phyloP scores from a whole-genome alignment of 2,888 invertebrate genomes.

The Aporophyla nigra region DNA sequence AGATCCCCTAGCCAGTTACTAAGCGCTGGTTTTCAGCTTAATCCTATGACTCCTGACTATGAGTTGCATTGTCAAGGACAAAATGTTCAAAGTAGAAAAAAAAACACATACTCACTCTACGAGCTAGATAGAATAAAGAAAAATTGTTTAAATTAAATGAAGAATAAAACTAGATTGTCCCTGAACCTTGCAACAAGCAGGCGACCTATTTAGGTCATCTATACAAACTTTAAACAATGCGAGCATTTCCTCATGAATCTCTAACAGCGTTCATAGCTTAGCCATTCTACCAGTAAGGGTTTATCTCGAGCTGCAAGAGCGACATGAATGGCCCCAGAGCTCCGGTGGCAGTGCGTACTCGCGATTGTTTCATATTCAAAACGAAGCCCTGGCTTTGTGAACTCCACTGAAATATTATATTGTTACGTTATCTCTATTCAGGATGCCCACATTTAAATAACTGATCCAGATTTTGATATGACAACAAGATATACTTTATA shows the following conservation, averaged over 20 bases:
- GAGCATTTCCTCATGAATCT: constrained; percentile 14
- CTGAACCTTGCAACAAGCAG: background rate
- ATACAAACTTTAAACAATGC: constrained; percentile 6
- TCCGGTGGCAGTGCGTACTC: constrained; percentile 5
- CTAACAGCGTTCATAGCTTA: constrained; percentile 15
- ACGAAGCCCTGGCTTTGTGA: constrained; percentile 31
- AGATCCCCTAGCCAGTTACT: no score
- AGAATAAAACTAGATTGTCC: background rate
- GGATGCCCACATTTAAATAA: constrained; percentile 6
- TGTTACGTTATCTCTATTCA: constrained; percentile 43
- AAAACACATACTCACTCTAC: background rate
- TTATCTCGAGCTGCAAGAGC: constrained; percentile 55
- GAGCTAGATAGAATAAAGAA: background rate
- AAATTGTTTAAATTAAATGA: constrained; percentile 15
- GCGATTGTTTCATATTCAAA: constrained; percentile 55
- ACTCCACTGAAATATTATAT: constrained; percentile 44
- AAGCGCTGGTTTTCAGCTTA: no score
- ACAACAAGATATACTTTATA: background rate
- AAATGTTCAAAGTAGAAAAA: background rate
- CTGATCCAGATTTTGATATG: constrained; percentile 11
- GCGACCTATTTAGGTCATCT: background rate
- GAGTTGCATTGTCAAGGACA: background rate
- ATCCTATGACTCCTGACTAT: background rate
- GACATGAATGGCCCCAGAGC: constrained; percentile 28
- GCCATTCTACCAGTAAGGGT: constrained; percentile 19